Evolutionary conservation across 2,888 invertebrate species (phyloP), one percentile per base, ranked within the genome.

Genomic region (Brassicogethes aeneus): DNA sequence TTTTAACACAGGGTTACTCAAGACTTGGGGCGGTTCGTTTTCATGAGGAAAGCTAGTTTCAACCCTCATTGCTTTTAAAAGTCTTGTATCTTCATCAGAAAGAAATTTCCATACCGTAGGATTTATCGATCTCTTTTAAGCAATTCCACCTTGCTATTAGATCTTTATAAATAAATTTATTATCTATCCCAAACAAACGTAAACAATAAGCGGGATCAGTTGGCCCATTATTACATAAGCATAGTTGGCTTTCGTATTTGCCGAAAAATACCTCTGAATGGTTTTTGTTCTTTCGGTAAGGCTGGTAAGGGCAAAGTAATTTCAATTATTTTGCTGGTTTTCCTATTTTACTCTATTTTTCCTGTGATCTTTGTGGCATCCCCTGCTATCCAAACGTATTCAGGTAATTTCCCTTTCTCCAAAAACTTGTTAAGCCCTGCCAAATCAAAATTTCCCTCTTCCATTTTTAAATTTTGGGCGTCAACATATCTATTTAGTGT

Each of bases 211-310:
- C 15, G 10, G 47, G 44, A 7, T 39, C 30, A 15, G 14, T 38
- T 47, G 44, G 10, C 45, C 44, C 41, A 51, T 45, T 10, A 41
- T 41, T 5, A 45, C 39, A 41, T 51, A 42, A 7, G 47, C 45
- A 37, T 48, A 43, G 12, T 47, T 38, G 5, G 23, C 23, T 10
- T 5, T 23, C 5, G 23, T 23, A 23, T 23, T 23, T 7, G 5
- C 5, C 5, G 10, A 10, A 23, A 23, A 23, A 23, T 23, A 23
- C 5, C 10, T 10, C 10, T 10, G 5, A 7, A 23, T 23, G 5
- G 5, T 23, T 7, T 5, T 23, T 7, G 23, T 10, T 7, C 10
- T 39, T 13, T 34, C 15, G 2, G 39, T 32, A 34, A 39, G 34
- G n/a, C 39, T 34, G 13, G 32, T 38, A 46, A 16, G 3, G 30